A percentile compares a stretch with the other conserved stretches of the same genome.
phyloP scores from a whole-genome alignment of 2,797 vertebrate species.

The Phaenicophaeus curvirostris region DNA sequence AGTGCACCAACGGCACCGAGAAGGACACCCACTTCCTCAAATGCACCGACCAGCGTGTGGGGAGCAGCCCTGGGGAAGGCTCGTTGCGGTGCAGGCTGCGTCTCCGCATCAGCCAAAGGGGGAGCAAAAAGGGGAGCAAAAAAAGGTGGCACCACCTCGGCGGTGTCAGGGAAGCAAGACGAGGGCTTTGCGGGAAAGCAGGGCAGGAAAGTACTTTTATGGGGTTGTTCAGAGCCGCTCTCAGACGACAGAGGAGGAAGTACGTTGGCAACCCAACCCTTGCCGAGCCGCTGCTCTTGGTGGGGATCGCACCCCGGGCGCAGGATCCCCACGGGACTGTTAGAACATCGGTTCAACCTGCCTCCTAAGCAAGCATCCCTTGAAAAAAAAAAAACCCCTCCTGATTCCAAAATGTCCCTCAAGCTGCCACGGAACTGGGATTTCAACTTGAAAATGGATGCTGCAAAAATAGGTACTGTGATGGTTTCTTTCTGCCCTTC shows the following conservation, averaged over 20 bases:
- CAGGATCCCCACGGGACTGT: background rate
- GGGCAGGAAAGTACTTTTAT: slow-evolving; percentile 31
- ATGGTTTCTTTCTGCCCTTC: background rate
- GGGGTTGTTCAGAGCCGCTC: background rate
- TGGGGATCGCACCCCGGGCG: background rate
- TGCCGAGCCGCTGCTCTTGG: background rate
- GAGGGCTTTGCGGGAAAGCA: background rate
- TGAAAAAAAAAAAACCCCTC: background rate
- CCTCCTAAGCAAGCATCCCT: background rate
- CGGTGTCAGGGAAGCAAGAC: background rate
- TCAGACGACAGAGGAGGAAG: slow-evolving; percentile 45
- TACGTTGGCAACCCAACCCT: background rate
- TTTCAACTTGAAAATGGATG: slow-evolving; percentile 89
- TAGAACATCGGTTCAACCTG: fast-evolving
- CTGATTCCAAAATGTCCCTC: slow-evolving; percentile 86
- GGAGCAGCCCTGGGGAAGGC: background rate
- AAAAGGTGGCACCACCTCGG: fast-evolving
- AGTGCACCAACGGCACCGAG: background rate
- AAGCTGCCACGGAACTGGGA: slow-evolving; percentile 95
- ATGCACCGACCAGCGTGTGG: background rate
- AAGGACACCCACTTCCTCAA: slow-evolving; percentile 75
- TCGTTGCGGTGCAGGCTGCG: background rate
- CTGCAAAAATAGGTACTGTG: slow-evolving; percentile 86
- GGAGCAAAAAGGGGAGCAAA: too few species aligned
- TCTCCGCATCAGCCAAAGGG: fast-evolving